Base-by-base conservation (phyloP, 1,140 invertebrate genomes). In the Hirudo medicinalis region DNA sequence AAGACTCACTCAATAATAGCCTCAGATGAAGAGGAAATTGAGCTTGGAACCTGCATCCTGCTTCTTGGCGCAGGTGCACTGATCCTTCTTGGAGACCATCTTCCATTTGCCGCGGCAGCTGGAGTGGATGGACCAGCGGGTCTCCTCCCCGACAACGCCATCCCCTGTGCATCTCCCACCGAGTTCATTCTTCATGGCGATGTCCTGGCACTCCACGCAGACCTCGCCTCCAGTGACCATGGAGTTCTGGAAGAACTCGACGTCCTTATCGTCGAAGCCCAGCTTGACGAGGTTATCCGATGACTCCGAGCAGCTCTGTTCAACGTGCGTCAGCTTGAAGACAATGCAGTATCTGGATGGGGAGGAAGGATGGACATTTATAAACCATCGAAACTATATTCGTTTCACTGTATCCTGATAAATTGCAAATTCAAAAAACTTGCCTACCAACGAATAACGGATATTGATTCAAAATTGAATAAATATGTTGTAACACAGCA, bases 121-220 rank as follows among this genome's bases (percentile, higher is more conserved):
- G 22, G 77, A 75, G 15, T 79, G 75, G 5, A 79, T 79, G 54
- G 76, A 77, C 80, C 80, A 81, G 55, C 75, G 72, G 0, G 80
- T 81, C 13, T 74, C 57, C 49, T 76, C 25, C 29, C 74, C 54
- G 54, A 68, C 75, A 2, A 80, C 77, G 4, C 80, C 80, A 43
- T 80, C 79, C 49, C 80, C 80, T 20, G 76, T 74, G 67, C 80
- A 81, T 22, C 80, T 75, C 27, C 75, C 73, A 36, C 79, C 79
- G 15, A 78, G 74, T 5, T 78, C 73, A 43, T 76, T 76, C 72
- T 78, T 76, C 79, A 81, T 80, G 71, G 78, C 79, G 22, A 76
- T 75, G 36, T 77, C 77, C 67, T 81, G 79, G 70, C 80, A 81
- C 72, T 81, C 79, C 0, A 80, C 79, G 69, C 80, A 81, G 15